Conservation (phyloP, 1,140 invertebrate species). For the Luehdorfia chinensis region DNA sequence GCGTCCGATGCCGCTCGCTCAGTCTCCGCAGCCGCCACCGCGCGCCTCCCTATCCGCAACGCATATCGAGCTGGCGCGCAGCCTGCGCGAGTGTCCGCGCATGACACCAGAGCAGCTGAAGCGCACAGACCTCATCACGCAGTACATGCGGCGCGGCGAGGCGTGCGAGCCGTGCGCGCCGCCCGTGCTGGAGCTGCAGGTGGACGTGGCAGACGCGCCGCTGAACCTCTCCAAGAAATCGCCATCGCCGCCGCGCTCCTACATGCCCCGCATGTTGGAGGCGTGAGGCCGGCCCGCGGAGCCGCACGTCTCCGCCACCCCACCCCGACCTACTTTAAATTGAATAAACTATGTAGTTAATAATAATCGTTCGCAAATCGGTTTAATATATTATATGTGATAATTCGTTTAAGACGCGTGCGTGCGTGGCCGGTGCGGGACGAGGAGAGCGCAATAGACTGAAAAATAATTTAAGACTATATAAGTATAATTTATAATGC, state of each 20-base stretch:
- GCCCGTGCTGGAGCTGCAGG: slow-evolving; percentile 81
- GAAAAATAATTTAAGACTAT: slow-evolving; percentile 75
- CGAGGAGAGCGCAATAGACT: slow-evolving; percentile 77
- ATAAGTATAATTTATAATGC: slow-evolving; percentile 76
- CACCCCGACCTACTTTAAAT: slow-evolving; percentile 73
- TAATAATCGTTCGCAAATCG: slow-evolving; percentile 75
- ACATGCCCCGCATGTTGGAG: slow-evolving; percentile 78
- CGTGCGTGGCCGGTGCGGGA: slow-evolving; percentile 72
- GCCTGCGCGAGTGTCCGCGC: slow-evolving; percentile 90
- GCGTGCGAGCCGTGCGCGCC: slow-evolving; percentile 46
- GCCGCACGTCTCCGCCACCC: slow-evolving; percentile 67
- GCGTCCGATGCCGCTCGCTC: slow-evolving; percentile 36
- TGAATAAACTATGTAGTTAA: slow-evolving; percentile 71
- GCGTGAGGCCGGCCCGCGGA: slow-evolving; percentile 77
- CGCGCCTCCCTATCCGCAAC: slow-evolving; percentile 84
- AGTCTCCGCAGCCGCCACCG: slow-evolving; percentile 61
- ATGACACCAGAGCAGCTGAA: slow-evolving; percentile 94
- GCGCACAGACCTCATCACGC: slow-evolving; percentile 92
- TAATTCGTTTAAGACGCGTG: slow-evolving; percentile 75
- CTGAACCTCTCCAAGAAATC: slow-evolving; percentile 93
- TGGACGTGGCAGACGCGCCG: slow-evolving; percentile 89
- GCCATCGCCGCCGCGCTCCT: slow-evolving; percentile 81
- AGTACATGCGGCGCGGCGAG: slow-evolving; percentile 89
- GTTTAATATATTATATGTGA: slow-evolving; percentile 78
- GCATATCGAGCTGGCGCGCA: slow-evolving; percentile 91